Evolutionary conservation across 2,888 invertebrate species (phyloP).

Genomic region (Eupeodes latifasciatus): DNA sequence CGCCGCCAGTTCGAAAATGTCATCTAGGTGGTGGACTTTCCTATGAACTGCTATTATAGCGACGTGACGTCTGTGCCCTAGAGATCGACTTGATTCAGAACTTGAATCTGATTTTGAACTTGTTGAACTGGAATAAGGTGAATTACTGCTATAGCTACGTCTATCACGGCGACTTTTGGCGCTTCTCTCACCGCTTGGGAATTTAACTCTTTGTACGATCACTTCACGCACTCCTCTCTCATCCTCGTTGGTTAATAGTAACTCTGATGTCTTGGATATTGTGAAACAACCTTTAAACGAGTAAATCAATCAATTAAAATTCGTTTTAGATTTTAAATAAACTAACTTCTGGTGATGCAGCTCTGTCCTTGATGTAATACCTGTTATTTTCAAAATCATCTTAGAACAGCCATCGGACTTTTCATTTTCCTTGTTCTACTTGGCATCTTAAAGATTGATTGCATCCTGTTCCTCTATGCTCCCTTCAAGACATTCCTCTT

Average conservation of each 20-base stretch:
- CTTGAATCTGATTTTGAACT: slow-evolving; percentile 91
- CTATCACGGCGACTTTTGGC: slow-evolving; percentile 81
- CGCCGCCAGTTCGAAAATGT: slow-evolving; percentile 78
- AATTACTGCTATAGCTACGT: slow-evolving; percentile 83
- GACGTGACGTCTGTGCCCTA: slow-evolving; percentile 81
- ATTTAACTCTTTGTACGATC: slow-evolving; percentile 89
- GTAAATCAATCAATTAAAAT: slow-evolving; percentile 15
- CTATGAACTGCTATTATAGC: slow-evolving; percentile 80
- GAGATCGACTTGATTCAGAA: slow-evolving; percentile 84
- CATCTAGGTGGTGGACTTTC: slow-evolving; percentile 80
- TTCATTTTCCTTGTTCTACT: no score
- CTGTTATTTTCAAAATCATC: no score
- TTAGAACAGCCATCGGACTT: no score
- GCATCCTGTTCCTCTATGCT: no score
- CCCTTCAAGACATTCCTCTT: no score
- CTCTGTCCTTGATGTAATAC: slow-evolving; percentile 89
- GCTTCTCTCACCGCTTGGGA: slow-evolving; percentile 81
- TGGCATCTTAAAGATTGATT: no score
- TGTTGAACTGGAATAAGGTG: slow-evolving; percentile 84
- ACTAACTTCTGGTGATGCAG: slow-evolving; percentile 84
- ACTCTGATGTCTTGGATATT: slow-evolving; percentile 78
- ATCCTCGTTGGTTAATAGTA: slow-evolving; percentile 84
- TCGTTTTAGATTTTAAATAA: background rate
- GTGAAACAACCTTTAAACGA: slow-evolving; percentile 69
- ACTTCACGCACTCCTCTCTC: slow-evolving; percentile 88